These are phyloP conservation scores for Aplidium turbinatum DNA, from an alignment of 23 tunicate species.

Conservation along the genomic window DNA sequence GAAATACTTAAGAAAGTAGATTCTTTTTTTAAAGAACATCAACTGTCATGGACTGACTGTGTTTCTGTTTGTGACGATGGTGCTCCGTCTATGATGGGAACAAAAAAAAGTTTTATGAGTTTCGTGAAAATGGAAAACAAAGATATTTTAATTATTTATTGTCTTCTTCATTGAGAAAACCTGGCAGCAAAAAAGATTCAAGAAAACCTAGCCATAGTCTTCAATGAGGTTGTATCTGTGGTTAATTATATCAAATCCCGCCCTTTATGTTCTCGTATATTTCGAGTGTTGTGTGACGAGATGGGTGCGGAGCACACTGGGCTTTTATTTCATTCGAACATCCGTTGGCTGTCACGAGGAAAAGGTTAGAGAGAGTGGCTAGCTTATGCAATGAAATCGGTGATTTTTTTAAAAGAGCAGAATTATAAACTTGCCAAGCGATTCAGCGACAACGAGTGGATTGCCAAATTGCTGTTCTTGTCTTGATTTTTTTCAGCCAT, in stretches of 20 bases:
- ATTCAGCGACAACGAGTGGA: slow-evolving; percentile 22
- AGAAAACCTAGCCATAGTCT: too few relatives aligned
- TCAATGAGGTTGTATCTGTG: too few relatives aligned
- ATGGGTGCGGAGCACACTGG: too few relatives aligned
- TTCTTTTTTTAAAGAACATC: neutral
- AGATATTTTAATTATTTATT: slow-evolving; percentile 18
- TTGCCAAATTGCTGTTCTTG: slow-evolving; percentile 40
- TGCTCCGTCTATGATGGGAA: slow-evolving; percentile 24
- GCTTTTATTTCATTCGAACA: too few relatives aligned
- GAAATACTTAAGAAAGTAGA: neutral
- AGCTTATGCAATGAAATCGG: slow-evolving; percentile 33
- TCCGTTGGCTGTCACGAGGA: too few relatives aligned
- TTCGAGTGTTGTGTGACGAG: too few relatives aligned
- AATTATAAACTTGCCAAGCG: too few relatives aligned
- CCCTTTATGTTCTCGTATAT: too few relatives aligned
- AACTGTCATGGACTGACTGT: neutral
- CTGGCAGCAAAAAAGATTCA: slow-evolving; percentile 35
- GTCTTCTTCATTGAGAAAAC: slow-evolving; percentile 59
- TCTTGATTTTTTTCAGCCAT: slow-evolving; percentile 20
- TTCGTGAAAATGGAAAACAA: slow-evolving; percentile 3
- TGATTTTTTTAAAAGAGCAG: slow-evolving; percentile 14
- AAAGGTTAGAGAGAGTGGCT: too few relatives aligned
- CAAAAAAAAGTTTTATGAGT: slow-evolving; percentile 16
- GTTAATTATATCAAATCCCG: too few relatives aligned
- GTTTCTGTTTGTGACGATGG: neutral